A percentile compares a stretch with the other conserved stretches of the same genome.
phyloP scores from a whole-genome alignment of 2,797 vertebrate genomes.

The Hapalemur alaotrensis region DNA sequence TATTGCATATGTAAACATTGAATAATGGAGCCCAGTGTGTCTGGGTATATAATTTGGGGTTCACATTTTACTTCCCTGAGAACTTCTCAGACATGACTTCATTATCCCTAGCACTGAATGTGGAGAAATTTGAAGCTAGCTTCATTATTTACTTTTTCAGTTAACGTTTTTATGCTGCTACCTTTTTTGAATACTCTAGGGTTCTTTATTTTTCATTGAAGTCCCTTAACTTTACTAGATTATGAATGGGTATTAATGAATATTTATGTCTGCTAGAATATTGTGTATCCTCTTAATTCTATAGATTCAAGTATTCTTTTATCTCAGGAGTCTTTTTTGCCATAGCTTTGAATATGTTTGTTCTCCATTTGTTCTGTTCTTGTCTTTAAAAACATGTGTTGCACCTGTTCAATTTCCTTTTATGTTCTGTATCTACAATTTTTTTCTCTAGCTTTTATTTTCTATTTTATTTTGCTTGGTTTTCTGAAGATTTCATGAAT shows the following conservation, averaged over 20 bases:
- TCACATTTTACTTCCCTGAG: not conserved
- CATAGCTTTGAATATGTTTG: not conserved
- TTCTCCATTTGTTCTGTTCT: not conserved
- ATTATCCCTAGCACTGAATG: not conserved
- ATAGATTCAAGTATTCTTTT: not conserved
- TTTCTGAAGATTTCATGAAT: not conserved
- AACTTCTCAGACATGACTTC: not conserved
- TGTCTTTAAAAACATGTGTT: not conserved
- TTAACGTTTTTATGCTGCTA: not conserved
- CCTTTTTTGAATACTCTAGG: not conserved
- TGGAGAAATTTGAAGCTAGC: not conserved
- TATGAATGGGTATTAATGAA: not conserved
- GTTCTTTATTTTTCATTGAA: not conserved
- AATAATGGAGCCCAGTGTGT: not conserved
- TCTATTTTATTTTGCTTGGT: not conserved
- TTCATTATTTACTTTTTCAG: not conserved
- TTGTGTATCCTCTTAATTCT: not conserved
- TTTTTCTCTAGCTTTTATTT: not conserved
- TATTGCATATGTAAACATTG: not conserved
- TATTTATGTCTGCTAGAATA: not conserved
- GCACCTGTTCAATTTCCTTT: not conserved
- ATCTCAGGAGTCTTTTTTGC: not conserved
- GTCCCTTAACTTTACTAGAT: not conserved
- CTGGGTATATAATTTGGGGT: not conserved
- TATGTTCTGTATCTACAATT: not conserved